These are phyloP conservation scores for Sinocyclocheilus maitianheensis DNA, from an alignment of 2,113 vertebrate species.

Conservation along the genomic window DNA sequence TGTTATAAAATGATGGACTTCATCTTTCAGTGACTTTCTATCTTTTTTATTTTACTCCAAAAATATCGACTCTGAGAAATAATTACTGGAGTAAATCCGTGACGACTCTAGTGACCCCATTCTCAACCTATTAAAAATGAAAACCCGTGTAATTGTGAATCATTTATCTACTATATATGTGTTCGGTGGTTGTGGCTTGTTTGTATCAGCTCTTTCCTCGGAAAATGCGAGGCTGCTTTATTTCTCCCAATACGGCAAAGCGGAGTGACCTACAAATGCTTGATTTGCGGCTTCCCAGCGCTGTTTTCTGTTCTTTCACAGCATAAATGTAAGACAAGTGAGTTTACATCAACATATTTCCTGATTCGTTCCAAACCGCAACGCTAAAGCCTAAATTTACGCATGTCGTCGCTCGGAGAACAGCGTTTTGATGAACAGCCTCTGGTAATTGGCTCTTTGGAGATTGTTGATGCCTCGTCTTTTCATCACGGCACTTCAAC, in stretches of 20 bases:
- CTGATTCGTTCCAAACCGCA: background rate
- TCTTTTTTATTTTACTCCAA: no score
- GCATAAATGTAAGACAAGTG: background rate
- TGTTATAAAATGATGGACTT: no score
- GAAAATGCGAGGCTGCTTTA: background rate
- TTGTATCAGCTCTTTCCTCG: background rate
- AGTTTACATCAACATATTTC: background rate
- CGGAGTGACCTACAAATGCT: background rate
- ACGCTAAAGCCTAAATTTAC: background rate
- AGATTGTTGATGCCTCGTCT: slow-evolving; percentile 59
- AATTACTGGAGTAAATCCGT: background rate
- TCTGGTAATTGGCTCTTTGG: slow-evolving; percentile 60
- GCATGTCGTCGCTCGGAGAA: background rate
- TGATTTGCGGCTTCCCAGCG: background rate
- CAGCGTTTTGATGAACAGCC: slow-evolving; percentile 57
- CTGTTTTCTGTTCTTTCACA: background rate
- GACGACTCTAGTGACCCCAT: background rate
- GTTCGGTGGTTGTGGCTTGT: background rate
- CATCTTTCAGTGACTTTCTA: no score
- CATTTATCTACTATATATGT: background rate
- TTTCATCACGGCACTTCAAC: slow-evolving; percentile 49
- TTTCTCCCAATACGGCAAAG: background rate
- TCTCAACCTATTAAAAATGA: background rate
- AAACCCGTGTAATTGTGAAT: background rate
- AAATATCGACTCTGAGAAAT: background rate